These are phyloP conservation scores for Xenopus borealis DNA, from an alignment of 2,113 vertebrate species.

Conservation along the genomic window DNA sequence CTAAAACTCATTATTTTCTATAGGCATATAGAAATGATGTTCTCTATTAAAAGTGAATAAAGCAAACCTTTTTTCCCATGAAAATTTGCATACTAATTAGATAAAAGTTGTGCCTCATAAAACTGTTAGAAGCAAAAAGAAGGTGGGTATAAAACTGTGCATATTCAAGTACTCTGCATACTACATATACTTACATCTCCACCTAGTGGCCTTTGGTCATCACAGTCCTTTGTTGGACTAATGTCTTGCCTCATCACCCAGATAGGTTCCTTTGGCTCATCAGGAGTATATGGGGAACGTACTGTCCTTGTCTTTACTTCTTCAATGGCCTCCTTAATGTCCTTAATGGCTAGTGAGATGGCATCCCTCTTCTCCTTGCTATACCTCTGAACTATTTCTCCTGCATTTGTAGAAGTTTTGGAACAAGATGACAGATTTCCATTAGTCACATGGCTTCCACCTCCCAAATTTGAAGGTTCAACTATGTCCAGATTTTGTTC, in stretches of 20 bases:
- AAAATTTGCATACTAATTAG: too few species aligned
- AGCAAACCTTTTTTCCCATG: too few species aligned
- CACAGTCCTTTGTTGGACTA: slow-evolving; percentile 84
- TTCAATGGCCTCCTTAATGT: slow-evolving; percentile 96
- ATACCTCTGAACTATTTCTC: slow-evolving; percentile 70
- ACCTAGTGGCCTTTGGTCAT: slow-evolving; percentile 77
- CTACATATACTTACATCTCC: slow-evolving; percentile 79
- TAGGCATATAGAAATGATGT: too few species aligned
- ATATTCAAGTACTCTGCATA: not conserved
- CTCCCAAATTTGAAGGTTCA: slow-evolving; percentile 33
- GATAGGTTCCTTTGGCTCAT: slow-evolving; percentile 93
- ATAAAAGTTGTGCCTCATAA: too few species aligned
- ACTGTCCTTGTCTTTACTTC: slow-evolving; percentile 96
- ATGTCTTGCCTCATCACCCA: slow-evolving; percentile 98
- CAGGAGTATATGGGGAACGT: slow-evolving; percentile 93
- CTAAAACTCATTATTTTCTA: too few species aligned
- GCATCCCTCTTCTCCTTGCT: slow-evolving; percentile 88
- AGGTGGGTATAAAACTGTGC: too few species aligned
- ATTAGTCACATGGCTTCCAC: slow-evolving; percentile 57
- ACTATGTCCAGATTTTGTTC: slow-evolving; percentile 66
- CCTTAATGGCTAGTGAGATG: slow-evolving; percentile 93
- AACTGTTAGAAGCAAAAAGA: too few species aligned
- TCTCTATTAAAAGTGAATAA: too few species aligned
- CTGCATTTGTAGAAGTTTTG: slow-evolving; percentile 40
- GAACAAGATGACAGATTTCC: slow-evolving; percentile 53